Conservation (phyloP, 2,888 invertebrate genomes). For the Oligia strigilis region DNA sequence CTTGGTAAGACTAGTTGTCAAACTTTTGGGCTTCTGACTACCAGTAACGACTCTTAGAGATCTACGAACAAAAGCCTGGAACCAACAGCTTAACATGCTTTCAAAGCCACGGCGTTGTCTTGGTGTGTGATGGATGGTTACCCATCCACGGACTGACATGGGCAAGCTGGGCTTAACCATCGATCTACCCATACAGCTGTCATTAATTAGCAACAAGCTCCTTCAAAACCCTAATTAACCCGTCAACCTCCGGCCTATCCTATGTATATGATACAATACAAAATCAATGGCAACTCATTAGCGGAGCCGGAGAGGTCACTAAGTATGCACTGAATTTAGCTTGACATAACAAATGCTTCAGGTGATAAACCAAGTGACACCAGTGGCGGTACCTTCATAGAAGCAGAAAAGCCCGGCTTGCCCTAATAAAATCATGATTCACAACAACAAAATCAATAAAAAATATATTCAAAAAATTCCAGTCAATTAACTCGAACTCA, state of each 20-base stretch:
- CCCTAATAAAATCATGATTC: too few relatives aligned
- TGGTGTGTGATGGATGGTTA: neutral
- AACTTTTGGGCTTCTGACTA: neutral
- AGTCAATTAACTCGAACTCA: too few relatives aligned
- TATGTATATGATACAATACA: too few relatives aligned
- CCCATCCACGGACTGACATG: neutral
- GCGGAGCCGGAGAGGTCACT: too few relatives aligned
- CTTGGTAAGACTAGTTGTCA: neutral
- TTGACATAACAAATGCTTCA: neutral
- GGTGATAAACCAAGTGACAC: constrained; percentile 1
- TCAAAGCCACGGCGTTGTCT: neutral
- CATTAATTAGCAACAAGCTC: neutral
- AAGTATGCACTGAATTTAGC: constrained; percentile 10
- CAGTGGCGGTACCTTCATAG: too few relatives aligned
- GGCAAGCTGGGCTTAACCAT: neutral
- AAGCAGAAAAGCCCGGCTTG: too few relatives aligned
- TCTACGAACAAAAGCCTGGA: neutral
- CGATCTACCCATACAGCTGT: neutral
- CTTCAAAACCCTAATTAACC: neutral
- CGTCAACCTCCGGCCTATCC: too few relatives aligned
- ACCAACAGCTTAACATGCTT: neutral
- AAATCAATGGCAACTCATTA: too few relatives aligned
- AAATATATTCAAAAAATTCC: too few relatives aligned
- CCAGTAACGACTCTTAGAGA: neutral
- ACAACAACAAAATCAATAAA: too few relatives aligned